A percentile compares a stretch with the other conserved stretches of the same genome.
Evolutionary conservation across 2,797 vertebrate genomes (phyloP).

Genomic region (Poeciliopsis infans): DNA sequence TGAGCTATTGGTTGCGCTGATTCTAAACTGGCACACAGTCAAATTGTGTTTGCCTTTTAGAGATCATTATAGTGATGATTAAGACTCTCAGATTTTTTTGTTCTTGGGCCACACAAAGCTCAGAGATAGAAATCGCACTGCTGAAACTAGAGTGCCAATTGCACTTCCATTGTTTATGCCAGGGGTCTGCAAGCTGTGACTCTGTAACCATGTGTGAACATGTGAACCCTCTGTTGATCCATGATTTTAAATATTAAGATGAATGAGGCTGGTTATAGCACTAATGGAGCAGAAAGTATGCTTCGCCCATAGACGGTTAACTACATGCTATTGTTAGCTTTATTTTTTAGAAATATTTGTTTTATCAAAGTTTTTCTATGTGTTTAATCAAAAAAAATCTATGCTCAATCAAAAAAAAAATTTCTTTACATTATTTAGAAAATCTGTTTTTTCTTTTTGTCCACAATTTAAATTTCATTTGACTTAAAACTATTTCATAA

Average conservation of each 20-base stretch:
- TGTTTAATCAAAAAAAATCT: background rate
- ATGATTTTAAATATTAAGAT: background rate
- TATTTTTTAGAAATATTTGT: background rate
- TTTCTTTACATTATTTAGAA: background rate
- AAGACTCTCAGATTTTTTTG: background rate
- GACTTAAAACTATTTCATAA: background rate
- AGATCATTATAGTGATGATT: background rate
- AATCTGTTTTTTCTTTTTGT: background rate
- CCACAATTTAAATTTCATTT: background rate
- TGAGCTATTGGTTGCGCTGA: conserved; percentile 21
- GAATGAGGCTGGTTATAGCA: background rate
- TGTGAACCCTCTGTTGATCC: background rate
- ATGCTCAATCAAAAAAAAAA: background rate
- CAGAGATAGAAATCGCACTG: background rate
- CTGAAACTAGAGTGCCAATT: background rate
- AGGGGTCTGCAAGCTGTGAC: background rate
- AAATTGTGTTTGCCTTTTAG: conserved; percentile 13
- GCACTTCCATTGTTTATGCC: background rate
- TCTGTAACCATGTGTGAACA: background rate
- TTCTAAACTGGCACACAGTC: conserved; percentile 28
- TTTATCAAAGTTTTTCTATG: background rate
- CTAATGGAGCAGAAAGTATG: background rate
- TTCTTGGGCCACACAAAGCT: background rate
- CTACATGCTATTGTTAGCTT: background rate
- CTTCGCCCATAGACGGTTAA: background rate